Conservation (phyloP, 2,113 vertebrate species). For the Pygoscelis adeliae region DNA sequence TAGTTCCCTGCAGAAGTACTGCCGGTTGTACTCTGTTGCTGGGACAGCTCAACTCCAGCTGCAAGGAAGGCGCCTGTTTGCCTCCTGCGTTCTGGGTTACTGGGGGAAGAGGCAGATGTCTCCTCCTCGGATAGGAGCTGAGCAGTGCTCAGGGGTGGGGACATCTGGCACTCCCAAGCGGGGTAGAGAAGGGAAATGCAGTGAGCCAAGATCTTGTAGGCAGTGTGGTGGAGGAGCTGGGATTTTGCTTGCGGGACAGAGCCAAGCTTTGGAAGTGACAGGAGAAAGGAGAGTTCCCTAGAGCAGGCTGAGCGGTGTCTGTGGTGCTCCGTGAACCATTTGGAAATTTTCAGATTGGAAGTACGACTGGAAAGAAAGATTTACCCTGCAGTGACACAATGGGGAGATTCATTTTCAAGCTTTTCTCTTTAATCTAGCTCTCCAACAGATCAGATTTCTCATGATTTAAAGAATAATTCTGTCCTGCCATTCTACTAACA, state of each 20-base stretch:
- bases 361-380: not conserved
- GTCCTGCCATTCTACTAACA: not conserved
- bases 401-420: not conserved
- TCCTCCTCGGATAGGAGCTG: not conserved
- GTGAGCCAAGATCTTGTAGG: not conserved
- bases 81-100: not conserved
- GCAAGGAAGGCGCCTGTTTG: accelerated
- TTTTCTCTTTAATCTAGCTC: not conserved
- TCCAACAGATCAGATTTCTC: not conserved
- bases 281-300: not conserved
- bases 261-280: not conserved
- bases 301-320: not conserved
- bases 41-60: not conserved
- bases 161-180: not conserved
- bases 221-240: not conserved
- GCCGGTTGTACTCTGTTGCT: not conserved
- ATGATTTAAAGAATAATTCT: not conserved
- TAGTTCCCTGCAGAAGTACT: not conserved
- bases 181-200: not conserved
- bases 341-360: not conserved
- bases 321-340: not conserved
- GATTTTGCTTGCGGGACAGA: not conserved
- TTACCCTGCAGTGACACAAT: not conserved
- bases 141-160: not conserved
- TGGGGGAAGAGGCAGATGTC: not conserved